Conservation (phyloP, 2,113 vertebrate genomes). For the Apus apus region DNA sequence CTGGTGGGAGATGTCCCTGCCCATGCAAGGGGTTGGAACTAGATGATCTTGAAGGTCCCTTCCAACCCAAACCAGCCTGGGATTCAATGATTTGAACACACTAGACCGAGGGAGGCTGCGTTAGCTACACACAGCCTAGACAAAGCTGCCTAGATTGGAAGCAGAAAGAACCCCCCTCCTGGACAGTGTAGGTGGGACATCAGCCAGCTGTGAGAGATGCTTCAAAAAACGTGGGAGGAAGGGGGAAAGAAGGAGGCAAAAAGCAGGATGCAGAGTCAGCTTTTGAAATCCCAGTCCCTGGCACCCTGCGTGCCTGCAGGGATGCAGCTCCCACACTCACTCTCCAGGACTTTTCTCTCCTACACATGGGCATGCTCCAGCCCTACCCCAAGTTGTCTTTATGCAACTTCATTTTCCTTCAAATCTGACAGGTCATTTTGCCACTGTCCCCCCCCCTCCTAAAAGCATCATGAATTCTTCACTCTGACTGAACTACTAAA, state of each 20-base stretch:
- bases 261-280: rapidly evolving
- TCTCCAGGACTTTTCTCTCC: background rate
- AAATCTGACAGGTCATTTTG: background rate
- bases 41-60: no score
- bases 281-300: background rate
- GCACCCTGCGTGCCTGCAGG: background rate
- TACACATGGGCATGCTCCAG: background rate
- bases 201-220: background rate
- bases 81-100: background rate
- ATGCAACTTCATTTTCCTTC: background rate
- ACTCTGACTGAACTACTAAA: background rate
- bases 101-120: background rate
- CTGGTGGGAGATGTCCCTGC: no score
- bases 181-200: background rate
- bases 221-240: background rate
- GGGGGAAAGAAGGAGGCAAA: background rate
- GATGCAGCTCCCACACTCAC: background rate
- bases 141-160: background rate
- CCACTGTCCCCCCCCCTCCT: background rate
- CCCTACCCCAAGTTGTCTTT: background rate
- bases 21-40: no score
- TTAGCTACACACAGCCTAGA: background rate
- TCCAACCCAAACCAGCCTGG: no score
- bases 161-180: background rate
- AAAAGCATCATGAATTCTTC: background rate